Evolutionary conservation across 2,888 invertebrate species (phyloP).

Genomic region (Lasioglossum figueresi): DNA sequence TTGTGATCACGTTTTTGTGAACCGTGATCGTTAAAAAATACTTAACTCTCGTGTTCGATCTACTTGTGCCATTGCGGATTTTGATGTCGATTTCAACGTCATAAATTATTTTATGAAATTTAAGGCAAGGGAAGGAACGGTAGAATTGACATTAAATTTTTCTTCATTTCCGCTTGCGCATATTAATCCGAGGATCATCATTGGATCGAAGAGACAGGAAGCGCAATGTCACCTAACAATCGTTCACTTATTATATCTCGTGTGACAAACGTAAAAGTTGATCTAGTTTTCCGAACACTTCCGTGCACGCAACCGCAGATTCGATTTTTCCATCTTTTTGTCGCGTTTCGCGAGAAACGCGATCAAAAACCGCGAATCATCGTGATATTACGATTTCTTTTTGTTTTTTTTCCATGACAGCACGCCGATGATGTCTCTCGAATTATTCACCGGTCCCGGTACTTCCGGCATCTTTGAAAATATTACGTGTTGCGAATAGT

Average conservation of each 20-base stretch:
- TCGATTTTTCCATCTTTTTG: background rate
- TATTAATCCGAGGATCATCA: background rate
- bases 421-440: background rate
- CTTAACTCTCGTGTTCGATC: background rate
- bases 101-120: background rate
- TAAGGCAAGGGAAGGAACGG: background rate
- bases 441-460: background rate
- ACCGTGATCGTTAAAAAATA: background rate
- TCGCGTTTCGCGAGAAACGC: background rate
- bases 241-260: background rate
- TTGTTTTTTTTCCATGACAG: background rate
- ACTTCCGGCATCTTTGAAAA: slow-evolving; percentile 6
- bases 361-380: background rate
- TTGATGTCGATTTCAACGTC: background rate
- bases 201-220: background rate
- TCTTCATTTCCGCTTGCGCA: background rate
- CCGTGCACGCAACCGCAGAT: background rate
- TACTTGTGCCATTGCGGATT: background rate
- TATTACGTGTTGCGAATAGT: slow-evolving; percentile 24
- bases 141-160: background rate
- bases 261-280: background rate
- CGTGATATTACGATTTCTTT: background rate
- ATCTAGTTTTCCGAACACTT: background rate
- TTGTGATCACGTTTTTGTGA: background rate
- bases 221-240: background rate